phyloP scores from a whole-genome alignment of 2,888 invertebrate species.

The Athalia circularis region DNA sequence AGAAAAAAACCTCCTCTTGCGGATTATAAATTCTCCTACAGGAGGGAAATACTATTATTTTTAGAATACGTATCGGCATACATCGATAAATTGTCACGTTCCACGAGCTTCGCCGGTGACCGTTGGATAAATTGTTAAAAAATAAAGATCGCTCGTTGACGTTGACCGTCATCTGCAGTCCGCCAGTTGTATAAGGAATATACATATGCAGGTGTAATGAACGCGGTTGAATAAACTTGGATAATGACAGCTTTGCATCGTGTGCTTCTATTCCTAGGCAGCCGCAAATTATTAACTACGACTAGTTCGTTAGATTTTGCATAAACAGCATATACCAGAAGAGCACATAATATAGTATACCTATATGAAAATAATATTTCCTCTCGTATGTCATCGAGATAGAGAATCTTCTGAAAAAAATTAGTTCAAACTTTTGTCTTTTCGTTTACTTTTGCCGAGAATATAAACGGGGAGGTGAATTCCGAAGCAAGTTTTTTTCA shows the following conservation, averaged over 20 bases:
- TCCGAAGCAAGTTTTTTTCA: background rate
- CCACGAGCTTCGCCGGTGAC: slow-evolving; percentile 15
- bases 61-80: background rate
- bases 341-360: background rate
- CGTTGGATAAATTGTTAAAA: slow-evolving; percentile 28
- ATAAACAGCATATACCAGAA: slow-evolving; percentile 15
- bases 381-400: no score
- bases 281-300: slow-evolving; percentile 11
- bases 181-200: background rate
- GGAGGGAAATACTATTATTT: background rate
- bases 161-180: no score
- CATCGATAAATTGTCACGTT: background rate
- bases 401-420: no score
- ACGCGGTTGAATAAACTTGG: slow-evolving; percentile 9
- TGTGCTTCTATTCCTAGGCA: slow-evolving; percentile 17
- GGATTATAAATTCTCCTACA: no score
- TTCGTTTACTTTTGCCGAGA: background rate
- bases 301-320: slow-evolving; percentile 28
- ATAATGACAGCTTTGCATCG: slow-evolving; percentile 32
- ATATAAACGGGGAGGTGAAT: background rate
- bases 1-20: no score
- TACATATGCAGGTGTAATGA: slow-evolving; percentile 12
- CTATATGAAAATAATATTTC: slow-evolving; percentile 13
- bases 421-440: background rate
- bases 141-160: background rate